Percentiles rank a stretch among this genome's conserved stretches.
These are phyloP conservation scores for Rhamphomyia laevipes DNA, from an alignment of 2,888 invertebrate genomes.

Conservation along the genomic window DNA sequence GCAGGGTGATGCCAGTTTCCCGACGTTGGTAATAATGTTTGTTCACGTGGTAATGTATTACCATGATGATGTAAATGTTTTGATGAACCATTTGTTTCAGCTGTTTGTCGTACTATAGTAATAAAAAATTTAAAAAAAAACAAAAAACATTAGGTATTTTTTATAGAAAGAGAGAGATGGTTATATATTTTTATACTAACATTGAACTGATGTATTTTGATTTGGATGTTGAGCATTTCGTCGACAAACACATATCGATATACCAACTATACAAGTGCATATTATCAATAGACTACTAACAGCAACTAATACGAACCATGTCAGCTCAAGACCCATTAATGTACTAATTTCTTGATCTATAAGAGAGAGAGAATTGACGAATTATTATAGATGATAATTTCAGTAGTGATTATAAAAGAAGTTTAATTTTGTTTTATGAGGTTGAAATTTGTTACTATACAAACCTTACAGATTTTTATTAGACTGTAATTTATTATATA, in stretches of 20 bases:
- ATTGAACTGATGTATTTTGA: constrained; percentile 41
- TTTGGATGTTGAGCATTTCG: constrained; percentile 43
- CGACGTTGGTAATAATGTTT: constrained; percentile 53
- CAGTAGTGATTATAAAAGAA: too few relatives aligned
- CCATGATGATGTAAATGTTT: constrained; percentile 41
- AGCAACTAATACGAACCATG: constrained; percentile 63
- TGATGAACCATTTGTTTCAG: constrained; percentile 59
- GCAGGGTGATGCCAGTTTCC: constrained; percentile 95
- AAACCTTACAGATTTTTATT: too few relatives aligned
- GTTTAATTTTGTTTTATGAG: too few relatives aligned
- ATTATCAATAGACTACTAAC: constrained; percentile 57
- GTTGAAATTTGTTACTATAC: too few relatives aligned
- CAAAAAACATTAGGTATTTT: not conserved
- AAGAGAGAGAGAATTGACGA: constrained; percentile 12
- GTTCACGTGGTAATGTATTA: constrained; percentile 44
- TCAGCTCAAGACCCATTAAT: constrained; percentile 59
- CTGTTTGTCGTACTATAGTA: constrained; percentile 33
- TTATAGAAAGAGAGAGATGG: not conserved
- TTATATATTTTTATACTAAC: constrained; percentile 21
- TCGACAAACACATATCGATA: constrained; percentile 66
- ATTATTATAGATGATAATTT: not conserved
- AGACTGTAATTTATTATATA: too few relatives aligned
- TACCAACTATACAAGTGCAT: constrained; percentile 54
- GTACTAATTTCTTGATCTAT: constrained; percentile 49
- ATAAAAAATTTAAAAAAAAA: not conserved